Conservation (phyloP, 2,113 vertebrate species). For the Sclerurus mexicanus region DNA sequence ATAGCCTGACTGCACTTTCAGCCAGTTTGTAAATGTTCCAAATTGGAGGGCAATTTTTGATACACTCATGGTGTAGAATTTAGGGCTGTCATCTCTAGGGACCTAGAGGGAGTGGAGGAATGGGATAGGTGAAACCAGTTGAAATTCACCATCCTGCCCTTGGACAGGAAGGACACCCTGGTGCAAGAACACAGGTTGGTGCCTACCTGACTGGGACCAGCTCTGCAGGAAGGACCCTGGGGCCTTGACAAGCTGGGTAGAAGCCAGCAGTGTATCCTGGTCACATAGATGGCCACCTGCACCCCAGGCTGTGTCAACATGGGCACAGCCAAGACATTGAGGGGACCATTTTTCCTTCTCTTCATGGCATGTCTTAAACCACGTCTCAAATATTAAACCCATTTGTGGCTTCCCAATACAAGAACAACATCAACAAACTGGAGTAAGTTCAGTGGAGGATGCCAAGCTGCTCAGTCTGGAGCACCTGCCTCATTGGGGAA, state of each 20-base stretch:
- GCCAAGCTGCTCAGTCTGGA: neutral
- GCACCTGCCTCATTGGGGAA: neutral
- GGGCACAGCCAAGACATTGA: neutral
- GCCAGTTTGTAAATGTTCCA: neutral
- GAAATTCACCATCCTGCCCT: neutral
- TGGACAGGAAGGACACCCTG: neutral
- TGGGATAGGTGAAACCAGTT: neutral
- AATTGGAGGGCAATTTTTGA: neutral
- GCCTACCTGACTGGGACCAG: neutral
- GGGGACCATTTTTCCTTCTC: neutral
- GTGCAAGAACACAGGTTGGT: neutral
- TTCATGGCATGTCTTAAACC: neutral
- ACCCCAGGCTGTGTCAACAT: accelerated
- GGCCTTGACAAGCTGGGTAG: neutral
- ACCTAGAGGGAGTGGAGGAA: neutral
- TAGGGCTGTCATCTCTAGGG: neutral
- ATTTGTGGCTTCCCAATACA: neutral
- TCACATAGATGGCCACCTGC: neutral
- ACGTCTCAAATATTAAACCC: neutral
- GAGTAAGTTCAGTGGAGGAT: neutral
- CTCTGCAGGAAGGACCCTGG: neutral
- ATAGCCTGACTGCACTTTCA: neutral
- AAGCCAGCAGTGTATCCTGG: neutral
- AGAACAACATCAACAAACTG: neutral
- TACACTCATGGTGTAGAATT: neutral